Conservation (phyloP, 2,797 vertebrate species). For the Hydrocynus forskahlii region DNA sequence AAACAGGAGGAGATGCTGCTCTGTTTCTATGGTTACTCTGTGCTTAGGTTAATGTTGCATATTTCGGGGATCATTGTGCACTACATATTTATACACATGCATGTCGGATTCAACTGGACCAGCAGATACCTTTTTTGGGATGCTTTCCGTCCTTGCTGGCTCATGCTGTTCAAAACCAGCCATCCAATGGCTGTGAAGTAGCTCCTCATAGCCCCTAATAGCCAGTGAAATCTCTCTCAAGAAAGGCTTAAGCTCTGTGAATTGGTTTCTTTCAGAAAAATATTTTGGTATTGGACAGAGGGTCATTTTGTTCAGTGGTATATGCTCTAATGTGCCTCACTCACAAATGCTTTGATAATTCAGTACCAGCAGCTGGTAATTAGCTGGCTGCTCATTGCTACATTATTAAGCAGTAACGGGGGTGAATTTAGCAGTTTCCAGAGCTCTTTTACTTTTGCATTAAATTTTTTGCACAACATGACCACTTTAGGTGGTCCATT, state of each 20-base stretch:
- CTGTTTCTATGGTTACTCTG: constrained; percentile 49
- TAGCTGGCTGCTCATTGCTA: too few relatives aligned
- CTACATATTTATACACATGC: background rate
- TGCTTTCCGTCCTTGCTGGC: background rate
- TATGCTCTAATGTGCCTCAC: background rate
- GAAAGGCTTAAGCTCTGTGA: background rate
- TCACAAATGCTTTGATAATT: too few relatives aligned
- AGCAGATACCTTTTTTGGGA: background rate
- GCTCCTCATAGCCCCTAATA: too few relatives aligned
- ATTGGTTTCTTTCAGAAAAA: background rate
- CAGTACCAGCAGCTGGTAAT: too few relatives aligned
- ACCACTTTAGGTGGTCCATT: too few relatives aligned
- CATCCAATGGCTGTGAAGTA: background rate
- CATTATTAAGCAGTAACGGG: too few relatives aligned
- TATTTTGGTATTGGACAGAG: background rate
- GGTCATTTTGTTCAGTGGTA: background rate
- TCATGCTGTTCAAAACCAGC: background rate
- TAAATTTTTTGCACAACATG: too few relatives aligned
- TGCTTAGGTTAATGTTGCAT: constrained; percentile 6
- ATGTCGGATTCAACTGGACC: background rate
- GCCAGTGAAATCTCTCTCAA: background rate
- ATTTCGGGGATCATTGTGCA: constrained; percentile 2
- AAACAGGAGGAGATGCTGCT: constrained; percentile 29
- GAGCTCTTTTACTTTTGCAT: too few relatives aligned
- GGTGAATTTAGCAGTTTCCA: too few relatives aligned